These are phyloP conservation scores for Oostethus manadensis DNA, from an alignment of 2,113 vertebrate genomes.

Conservation along the genomic window DNA sequence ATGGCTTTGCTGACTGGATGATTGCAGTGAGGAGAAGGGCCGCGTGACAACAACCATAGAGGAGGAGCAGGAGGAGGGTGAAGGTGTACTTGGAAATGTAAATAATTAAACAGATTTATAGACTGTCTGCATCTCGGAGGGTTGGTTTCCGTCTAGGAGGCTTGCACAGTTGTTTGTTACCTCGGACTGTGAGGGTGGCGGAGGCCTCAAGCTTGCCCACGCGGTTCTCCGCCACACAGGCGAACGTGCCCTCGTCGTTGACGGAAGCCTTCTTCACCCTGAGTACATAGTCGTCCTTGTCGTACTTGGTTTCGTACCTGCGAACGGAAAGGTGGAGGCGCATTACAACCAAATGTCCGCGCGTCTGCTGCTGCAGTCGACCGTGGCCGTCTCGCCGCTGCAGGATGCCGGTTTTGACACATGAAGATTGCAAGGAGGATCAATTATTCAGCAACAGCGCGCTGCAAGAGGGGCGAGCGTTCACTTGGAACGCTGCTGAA, in stretches of 20 bases:
- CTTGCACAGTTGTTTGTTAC: conserved; percentile 55
- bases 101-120: conserved; percentile 70
- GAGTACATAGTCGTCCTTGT: conserved; percentile 93
- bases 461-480: conserved; percentile 37
- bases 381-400: not conserved
- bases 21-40: conserved; percentile 46
- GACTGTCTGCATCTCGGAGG: conserved; percentile 29
- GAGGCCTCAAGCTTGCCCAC: conserved; percentile 93
- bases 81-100: conserved; percentile 59
- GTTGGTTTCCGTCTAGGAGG: too few relatives aligned
- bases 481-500: conserved; percentile 50
- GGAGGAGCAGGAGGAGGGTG: conserved; percentile 20
- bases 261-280: conserved; percentile 86
- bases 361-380: not conserved
- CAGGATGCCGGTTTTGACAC: conserved; percentile 38
- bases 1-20: conserved; percentile 74
- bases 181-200: conserved; percentile 91
- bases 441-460: conserved; percentile 72
- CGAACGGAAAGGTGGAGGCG: conserved; percentile 20
- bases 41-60: conserved; percentile 32
- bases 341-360: conserved; percentile 7
- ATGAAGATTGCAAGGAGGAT: conserved; percentile 47
- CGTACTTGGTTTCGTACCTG: conserved; percentile 95
- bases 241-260: conserved; percentile 86
- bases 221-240: conserved; percentile 91